phyloP scores from a whole-genome alignment of 2,888 invertebrate genomes.

The Epicampocera succincta region DNA sequence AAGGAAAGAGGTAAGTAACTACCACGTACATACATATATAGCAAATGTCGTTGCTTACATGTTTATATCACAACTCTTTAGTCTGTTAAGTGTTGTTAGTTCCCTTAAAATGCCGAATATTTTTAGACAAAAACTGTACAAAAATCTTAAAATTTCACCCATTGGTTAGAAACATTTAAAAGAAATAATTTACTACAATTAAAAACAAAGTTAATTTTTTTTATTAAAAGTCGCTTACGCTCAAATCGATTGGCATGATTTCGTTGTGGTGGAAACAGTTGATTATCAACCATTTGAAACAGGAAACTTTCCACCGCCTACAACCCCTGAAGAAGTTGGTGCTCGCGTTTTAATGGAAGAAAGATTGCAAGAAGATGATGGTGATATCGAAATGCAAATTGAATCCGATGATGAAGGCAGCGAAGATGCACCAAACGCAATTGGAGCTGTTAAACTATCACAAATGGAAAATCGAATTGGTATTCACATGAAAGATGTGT shows the following conservation, averaged over 20 bases:
- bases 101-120: too few relatives aligned
- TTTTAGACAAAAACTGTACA: too few relatives aligned
- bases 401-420: slow-evolving; percentile 90
- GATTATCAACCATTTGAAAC: slow-evolving; percentile 98
- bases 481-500: slow-evolving; percentile 81
- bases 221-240: slow-evolving; percentile 91
- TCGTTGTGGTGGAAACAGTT: slow-evolving; percentile 99
- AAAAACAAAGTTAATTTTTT: background rate
- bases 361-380: slow-evolving; percentile 88
- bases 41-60: too few relatives aligned
- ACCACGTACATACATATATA: too few relatives aligned
- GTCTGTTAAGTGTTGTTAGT: too few relatives aligned
- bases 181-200: too few relatives aligned
- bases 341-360: slow-evolving; percentile 95
- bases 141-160: too few relatives aligned
- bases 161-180: too few relatives aligned
- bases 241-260: slow-evolving; percentile 99
- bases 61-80: too few relatives aligned
- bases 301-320: slow-evolving; percentile 98
- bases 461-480: slow-evolving; percentile 86
- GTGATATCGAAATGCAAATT: slow-evolving; percentile 94
- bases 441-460: slow-evolving; percentile 83
- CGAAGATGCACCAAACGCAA: slow-evolving; percentile 77
- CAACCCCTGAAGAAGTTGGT: slow-evolving; percentile 98
- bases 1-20: slow-evolving; percentile 89